Evolutionary conservation across 2,888 invertebrate species (phyloP).

Genomic region (Sericinus montela): DNA sequence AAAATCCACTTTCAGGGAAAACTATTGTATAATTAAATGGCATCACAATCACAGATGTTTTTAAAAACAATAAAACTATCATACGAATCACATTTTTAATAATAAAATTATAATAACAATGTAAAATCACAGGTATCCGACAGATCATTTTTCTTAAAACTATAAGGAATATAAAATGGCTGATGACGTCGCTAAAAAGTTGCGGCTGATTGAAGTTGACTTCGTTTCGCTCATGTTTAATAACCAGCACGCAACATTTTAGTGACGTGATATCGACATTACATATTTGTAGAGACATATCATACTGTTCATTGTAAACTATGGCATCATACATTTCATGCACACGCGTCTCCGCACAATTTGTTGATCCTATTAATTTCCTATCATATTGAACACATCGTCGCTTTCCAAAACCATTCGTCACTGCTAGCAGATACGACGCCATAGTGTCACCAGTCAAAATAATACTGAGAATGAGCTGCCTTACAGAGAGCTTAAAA

Average conservation of each 20-base stretch:
- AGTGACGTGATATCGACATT: constrained; percentile 23
- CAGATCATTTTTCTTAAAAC: constrained; percentile 59
- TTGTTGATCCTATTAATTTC: constrained; percentile 18
- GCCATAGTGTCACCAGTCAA: constrained; percentile 32
- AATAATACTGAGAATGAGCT: constrained; percentile 49
- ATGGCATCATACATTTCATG: constrained; percentile 24
- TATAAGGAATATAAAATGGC: constrained; percentile 46
- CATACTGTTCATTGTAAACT: constrained; percentile 17
- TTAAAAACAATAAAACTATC: constrained; percentile 54
- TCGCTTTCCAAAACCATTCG: constrained; percentile 21
- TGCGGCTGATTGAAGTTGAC: constrained; percentile 9
- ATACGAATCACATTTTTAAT: constrained; percentile 60
- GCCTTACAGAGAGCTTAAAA: constrained; percentile 40
- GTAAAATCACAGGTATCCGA: constrained; percentile 65
- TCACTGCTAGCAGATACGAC: constrained; percentile 18
- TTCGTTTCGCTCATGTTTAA: not conserved
- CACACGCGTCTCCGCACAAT: constrained; percentile 17
- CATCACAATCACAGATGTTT: constrained; percentile 68
- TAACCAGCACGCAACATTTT: constrained; percentile 27
- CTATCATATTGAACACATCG: constrained; percentile 30
- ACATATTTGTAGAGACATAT: constrained; percentile 10
- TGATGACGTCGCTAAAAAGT: constrained; percentile 26
- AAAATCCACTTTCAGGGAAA: constrained; percentile 52
- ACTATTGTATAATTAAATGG: constrained; percentile 50
- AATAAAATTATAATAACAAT: constrained; percentile 59